Evolutionary conservation across 2,888 invertebrate genomes (phyloP).

Genomic region (Drosophila trichaetosa): DNA sequence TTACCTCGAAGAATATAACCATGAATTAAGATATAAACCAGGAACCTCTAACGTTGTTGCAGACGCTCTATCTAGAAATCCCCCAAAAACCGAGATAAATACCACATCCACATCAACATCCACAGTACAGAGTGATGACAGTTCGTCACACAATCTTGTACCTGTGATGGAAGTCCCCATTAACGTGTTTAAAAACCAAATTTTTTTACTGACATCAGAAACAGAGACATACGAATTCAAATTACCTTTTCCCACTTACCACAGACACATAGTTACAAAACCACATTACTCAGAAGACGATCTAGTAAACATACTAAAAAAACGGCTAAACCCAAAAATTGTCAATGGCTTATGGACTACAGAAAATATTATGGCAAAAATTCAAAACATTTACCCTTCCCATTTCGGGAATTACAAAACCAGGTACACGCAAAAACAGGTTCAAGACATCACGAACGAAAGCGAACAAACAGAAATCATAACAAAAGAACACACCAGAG

Average conservation of each 20-base stretch:
- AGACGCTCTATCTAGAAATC: constrained; percentile 40
- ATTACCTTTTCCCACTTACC: constrained; percentile 23
- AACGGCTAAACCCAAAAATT: constrained; percentile 17
- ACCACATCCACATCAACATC: no score
- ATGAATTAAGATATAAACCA: constrained; percentile 78
- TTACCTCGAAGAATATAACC: constrained; percentile 25
- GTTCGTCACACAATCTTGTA: constrained; percentile 39
- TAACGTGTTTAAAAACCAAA: constrained; percentile 49
- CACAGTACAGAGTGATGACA: constrained; percentile 40
- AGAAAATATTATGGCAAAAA: constrained; percentile 27
- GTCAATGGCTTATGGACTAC: constrained; percentile 20
- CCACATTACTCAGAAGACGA: constrained; percentile 4
- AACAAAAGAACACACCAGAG: constrained; percentile 10
- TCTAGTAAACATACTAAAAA: constrained; percentile 7
- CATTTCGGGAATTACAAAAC: constrained; percentile 18
- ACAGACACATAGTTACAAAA: constrained; percentile 32
- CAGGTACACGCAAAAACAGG: constrained; percentile 20
- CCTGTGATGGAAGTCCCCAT: constrained; percentile 33
- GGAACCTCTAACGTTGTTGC: constrained; percentile 68
- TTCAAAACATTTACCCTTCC: constrained; percentile 10
- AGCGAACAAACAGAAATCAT: constrained; percentile 2
- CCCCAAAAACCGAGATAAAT: constrained; percentile 12
- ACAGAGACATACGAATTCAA: constrained; percentile 4
- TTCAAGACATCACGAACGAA: constrained; percentile 4
- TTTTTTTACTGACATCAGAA: constrained; percentile 24